Evolutionary conservation across 1,140 invertebrate genomes (phyloP), one percentile per base, ranked within the genome.

Genomic region (Cyclina sinensis): DNA sequence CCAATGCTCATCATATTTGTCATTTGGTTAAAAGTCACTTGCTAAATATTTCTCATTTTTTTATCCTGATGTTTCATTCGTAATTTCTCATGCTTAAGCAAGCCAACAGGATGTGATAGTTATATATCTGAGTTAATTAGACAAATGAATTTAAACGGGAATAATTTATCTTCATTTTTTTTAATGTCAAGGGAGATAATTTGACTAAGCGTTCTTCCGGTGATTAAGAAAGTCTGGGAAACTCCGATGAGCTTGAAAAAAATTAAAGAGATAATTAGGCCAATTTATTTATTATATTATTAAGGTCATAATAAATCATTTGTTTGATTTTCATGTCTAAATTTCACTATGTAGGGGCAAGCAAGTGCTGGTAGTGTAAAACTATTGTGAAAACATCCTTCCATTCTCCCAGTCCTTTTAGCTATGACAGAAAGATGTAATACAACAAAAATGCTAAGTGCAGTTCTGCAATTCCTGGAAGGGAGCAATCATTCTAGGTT

Each of bases 131-230:
- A 85, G 27, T 85, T 85, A 85, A 85, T 85, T 85, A 74, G 82
- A 76, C 82, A 73, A 85, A 85, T 85, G 70, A 74, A 57, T 85
- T 85, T 76, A 54, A 85, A 85, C 51, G 82, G 70, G 24, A 46
- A 73, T 73, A 73, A 85, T 73, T 85, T 85, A 48, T 73, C 62
- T 48, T 74, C 62, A 48, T 48, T 85, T 59, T n/a, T n/a, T 85
- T 85, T 85, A 85, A 85, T 85, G 82, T 62, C 68, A 73, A 21
- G 68, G 65, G 62, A 85, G 65, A 85, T 85, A 85, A 85, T 85
- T 85, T 70, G 9, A 30, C 62, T 35, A 73, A 73, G 39, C 51
- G 74, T 48, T 51, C 62, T 85, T 85, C 82, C 82, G 82, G 82
- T 51, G 37, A 85, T 85, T 85, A 85, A 70, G 35, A 54, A 30